Conservation (phyloP, 2,797 vertebrate species). For the Pipistrellus kuhlii region DNA sequence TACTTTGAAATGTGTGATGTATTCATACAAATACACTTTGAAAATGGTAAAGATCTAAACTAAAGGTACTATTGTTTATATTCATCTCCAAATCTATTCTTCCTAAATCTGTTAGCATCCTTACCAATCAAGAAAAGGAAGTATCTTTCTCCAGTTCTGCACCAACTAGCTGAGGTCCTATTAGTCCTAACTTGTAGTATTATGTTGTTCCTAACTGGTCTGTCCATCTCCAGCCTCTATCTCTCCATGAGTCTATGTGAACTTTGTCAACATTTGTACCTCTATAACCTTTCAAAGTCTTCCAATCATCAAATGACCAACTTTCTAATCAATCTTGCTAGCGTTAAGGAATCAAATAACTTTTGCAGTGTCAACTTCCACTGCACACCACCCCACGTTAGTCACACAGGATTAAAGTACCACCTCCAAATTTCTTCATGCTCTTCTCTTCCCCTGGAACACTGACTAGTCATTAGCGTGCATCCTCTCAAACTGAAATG, state of each 20-base stretch:
- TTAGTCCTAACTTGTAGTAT: background rate
- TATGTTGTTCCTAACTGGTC: background rate
- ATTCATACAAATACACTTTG: background rate
- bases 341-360: background rate
- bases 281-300: background rate
- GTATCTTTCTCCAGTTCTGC: background rate
- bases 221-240: background rate
- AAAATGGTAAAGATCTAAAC: background rate
- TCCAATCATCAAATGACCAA: background rate
- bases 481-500: background rate
- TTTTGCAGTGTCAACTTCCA: background rate
- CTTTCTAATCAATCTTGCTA: background rate
- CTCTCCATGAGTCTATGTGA: background rate
- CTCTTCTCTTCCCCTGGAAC: background rate
- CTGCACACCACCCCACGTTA: background rate
- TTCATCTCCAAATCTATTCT: constrained; percentile 6
- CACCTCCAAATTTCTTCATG: background rate
- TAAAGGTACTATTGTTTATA: background rate
- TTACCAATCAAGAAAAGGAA: background rate
- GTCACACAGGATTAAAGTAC: background rate
- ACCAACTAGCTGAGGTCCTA: background rate
- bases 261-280: background rate
- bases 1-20: background rate
- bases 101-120: background rate
- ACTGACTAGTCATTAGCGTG: background rate